Percentiles rank a stretch among this genome's conserved stretches.
These are phyloP conservation scores for Unio delphinus DNA, from an alignment of 2,888 invertebrate genomes.

Conservation along the genomic window DNA sequence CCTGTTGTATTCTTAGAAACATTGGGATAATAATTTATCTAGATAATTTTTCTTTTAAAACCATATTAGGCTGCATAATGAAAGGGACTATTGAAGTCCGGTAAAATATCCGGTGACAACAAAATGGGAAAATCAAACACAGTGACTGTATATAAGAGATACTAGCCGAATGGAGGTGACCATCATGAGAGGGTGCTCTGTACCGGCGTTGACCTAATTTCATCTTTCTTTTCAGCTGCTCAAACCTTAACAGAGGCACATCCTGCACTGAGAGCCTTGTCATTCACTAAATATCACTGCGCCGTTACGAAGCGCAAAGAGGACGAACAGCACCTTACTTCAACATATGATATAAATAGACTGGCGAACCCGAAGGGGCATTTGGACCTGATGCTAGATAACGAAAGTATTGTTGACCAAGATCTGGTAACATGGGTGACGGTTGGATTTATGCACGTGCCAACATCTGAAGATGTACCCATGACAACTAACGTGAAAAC, in stretches of 20 bases:
- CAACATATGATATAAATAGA: constrained; percentile 14
- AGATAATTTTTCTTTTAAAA: no score
- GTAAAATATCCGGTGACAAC: no score
- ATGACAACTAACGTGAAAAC: constrained; percentile 14
- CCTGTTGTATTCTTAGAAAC: no score
- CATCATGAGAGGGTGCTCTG: neutral
- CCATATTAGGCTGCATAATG: no score
- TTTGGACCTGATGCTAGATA: constrained; percentile 13
- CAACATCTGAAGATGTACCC: constrained; percentile 18
- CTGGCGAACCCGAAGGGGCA: constrained; percentile 12
- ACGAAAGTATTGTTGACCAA: constrained; percentile 15
- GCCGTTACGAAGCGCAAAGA: constrained; percentile 16
- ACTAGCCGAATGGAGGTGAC: no score
- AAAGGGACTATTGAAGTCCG: no score
- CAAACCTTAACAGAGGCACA: constrained; percentile 6
- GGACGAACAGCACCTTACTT: constrained; percentile 10
- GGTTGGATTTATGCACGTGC: constrained; percentile 20
- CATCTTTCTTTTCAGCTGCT: neutral
- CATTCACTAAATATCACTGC: constrained; percentile 20
- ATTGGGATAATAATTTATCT: no score
- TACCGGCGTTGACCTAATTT: neutral
- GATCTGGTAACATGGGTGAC: constrained; percentile 23
- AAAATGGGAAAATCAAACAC: no score
- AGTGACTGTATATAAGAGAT: no score
- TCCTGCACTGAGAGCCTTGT: constrained; percentile 12